phyloP scores from a whole-genome alignment of 2,113 vertebrate genomes.

The Acrocephalus arundinaceus region DNA sequence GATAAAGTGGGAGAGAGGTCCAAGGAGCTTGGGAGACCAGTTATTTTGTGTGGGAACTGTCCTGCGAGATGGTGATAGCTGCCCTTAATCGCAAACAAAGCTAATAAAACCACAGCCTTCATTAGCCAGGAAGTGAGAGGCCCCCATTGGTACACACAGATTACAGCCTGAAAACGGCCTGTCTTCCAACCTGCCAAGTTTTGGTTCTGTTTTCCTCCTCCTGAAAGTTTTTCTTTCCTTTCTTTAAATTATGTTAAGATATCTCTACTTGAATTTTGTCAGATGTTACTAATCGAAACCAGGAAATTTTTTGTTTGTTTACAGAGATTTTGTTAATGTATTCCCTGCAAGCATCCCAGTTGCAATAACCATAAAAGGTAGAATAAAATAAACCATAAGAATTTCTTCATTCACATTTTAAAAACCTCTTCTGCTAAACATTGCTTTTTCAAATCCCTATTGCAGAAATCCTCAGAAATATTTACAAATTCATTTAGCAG shows the following conservation, averaged over 20 bases:
- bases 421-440: not conserved
- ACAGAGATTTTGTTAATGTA: not conserved
- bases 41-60: conserved; percentile 80
- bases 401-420: not conserved
- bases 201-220: conserved; percentile 72
- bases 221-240: not conserved
- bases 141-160: conserved; percentile 71
- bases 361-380: not conserved
- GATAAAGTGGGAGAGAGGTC: conserved; percentile 55
- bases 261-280: not conserved
- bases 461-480: conserved; percentile 12
- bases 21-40: conserved; percentile 56
- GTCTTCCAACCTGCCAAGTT: conserved; percentile 70
- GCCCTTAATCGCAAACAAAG: conserved; percentile 73
- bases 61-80: conserved; percentile 84
- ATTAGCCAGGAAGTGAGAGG: conserved; percentile 78
- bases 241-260: conserved; percentile 24
- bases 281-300: not conserved
- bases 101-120: conserved; percentile 77
- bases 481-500: conserved; percentile 11
- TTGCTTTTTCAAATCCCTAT: not conserved
- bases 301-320: not conserved
- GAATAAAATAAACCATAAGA: not conserved
- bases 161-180: conserved; percentile 73
- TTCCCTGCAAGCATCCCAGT: not conserved